Base-by-base conservation (phyloP, 2,797 vertebrate species). In the Hylomyscus alleni region DNA sequence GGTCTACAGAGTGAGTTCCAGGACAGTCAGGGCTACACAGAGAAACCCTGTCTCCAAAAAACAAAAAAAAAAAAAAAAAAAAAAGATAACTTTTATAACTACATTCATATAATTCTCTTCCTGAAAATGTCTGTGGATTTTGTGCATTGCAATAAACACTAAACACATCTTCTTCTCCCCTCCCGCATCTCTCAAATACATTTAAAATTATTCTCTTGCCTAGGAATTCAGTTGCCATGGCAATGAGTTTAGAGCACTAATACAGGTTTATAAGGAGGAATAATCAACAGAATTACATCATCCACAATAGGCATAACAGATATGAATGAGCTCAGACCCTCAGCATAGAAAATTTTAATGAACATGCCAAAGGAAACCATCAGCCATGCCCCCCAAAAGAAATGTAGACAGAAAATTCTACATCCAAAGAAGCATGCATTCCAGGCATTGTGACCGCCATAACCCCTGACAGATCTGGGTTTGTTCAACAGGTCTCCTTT, bases 151-250 rank as follows among this genome's bases (percentile, higher is more conserved):
- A 85, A 76, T 89, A 91, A 94, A 90, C 44, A 94, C 60, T 50
- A 47, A 93, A 87, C 19, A 80, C 29, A 34, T n/a, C 69, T 10
- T 81, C 78, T 20, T n/a, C 47, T 44, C 44, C 44, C 44, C 44
- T 44, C 44, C 12, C 29, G 17, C n/a, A 88, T 75, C 69, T 86
- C 81, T 87, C 73, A 47, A 78, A 78, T 47, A 92, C 24, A 94
- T 50, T 72, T 80, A 90, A 85, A 98, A 56, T 58, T 85, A 52
- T 34, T 94, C 76, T 92, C 72, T 47, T 95, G 40, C 69, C 92
- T 90, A 34, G 58, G 69, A 77, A 87, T 73, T 84, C 29, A 50
- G 83, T 54, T 89, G 58, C 54, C 58, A 1, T 84, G 60, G 77
- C 95, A 84, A 95, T 82, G 24, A 88, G 50, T 67, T 50, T 69